Base-by-base conservation (phyloP, 1,140 invertebrate species). In the Lethrus apterus region DNA sequence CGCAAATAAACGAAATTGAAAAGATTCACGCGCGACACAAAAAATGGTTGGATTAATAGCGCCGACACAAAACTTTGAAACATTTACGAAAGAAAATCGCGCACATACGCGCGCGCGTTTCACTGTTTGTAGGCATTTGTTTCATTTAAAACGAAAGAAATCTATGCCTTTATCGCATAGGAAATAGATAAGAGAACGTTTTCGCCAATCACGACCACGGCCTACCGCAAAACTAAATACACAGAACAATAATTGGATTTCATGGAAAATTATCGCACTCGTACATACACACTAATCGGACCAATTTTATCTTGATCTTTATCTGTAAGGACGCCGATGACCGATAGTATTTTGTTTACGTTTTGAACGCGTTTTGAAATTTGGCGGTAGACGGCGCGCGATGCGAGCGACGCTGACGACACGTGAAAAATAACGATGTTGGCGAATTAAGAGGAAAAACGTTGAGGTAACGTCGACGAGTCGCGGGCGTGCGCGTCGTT, bases 351-450 rank as follows among this genome's bases (percentile, higher is more conserved):
- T 9, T 11, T 21, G 35, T 19, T 38, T 38, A 10, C 35, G 24
- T 38, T 38, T 10, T 38, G 20, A 21, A 10, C 7, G 9, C n/a
- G 18, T 38, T 32, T 44, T 46, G 15, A 46, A 46, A 46, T 35
- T 46, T 46, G 33, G 33, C 44, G 44, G 31, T 34, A 21, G 23
- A 7, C 5, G 24, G 24, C 8, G 9, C 20, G 17, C 44, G 44
- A 33, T 46, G 23, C 44, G 20, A 46, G 44, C 44, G 44, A 36
- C 33, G 24, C 17, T 26, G 33, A 23, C 17, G 21, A 17, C 33
- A 34, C 44, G 44, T 26, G 44, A 26, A 38, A 38, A 46, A 15
- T 38, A 34, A 38, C n/a, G n/a, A n/a, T n/a, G n/a, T n/a, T n/a
- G n/a, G n/a, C n/a, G n/a, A n/a, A n/a, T n/a, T n/a, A n/a, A n/a